A percentile compares a stretch with the other conserved stretches of the same genome.
Conservation (phyloP, 2,888 invertebrate genomes). For the Onchidella celtica region DNA sequence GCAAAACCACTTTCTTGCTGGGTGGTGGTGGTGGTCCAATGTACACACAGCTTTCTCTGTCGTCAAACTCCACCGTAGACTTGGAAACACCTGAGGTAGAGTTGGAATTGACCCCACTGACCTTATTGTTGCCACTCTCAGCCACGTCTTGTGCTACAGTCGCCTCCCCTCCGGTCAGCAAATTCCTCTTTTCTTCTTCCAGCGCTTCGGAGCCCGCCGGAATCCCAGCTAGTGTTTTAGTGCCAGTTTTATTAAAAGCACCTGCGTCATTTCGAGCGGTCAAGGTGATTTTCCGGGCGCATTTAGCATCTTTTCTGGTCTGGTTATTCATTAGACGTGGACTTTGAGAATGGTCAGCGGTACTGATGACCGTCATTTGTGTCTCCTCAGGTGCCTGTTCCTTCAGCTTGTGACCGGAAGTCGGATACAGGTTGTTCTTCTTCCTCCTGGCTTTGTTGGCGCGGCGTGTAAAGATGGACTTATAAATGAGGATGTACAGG, state of each 20-base stretch:
- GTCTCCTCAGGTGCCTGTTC: conserved; percentile 45
- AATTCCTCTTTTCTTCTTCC: conserved; percentile 10
- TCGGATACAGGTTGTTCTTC: conserved; percentile 50
- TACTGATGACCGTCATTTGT: conserved; percentile 22
- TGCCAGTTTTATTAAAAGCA: background rate
- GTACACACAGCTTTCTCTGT: background rate
- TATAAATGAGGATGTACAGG: conserved; percentile 74
- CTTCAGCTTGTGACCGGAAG: background rate
- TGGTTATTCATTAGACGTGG: conserved; percentile 11
- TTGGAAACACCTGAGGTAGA: background rate
- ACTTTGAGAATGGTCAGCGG: background rate
- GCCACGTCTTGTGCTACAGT: conserved; percentile 39
- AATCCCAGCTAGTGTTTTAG: background rate
- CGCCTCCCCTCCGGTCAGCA: background rate
- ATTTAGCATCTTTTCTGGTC: conserved; percentile 10
- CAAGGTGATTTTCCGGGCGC: conserved; percentile 6
- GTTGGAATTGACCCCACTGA: background rate
- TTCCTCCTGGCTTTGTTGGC: conserved; percentile 55
- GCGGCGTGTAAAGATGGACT: conserved; percentile 65
- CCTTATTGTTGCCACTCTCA: background rate
- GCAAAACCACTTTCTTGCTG: too few species aligned
- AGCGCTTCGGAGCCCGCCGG: background rate
- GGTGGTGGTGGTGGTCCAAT: background rate
- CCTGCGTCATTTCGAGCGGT: conserved; percentile 25
- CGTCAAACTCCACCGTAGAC: background rate